Base-by-base conservation (phyloP, 2,888 invertebrate species). In the Abscondita cerata region DNA sequence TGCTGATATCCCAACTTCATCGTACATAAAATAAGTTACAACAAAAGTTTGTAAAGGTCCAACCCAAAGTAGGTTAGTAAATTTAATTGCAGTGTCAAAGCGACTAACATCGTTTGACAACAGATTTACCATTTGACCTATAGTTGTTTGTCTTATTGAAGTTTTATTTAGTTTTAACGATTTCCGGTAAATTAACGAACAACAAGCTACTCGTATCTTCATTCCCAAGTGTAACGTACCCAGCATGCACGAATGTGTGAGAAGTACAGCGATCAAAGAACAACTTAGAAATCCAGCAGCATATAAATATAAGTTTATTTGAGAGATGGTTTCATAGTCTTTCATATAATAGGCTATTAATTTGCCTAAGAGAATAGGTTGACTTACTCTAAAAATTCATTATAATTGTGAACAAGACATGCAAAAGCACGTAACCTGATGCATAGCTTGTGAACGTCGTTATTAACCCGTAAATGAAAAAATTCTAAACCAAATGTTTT, bases 81-180 rank as follows among this genome's bases (percentile, higher is more conserved):
- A 93, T 52, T 93, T 81, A 15, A 90, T 85, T 3, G 90, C 89
- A 80, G 92, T 85, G 79, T 96, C 95, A 79, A 96, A 94, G 80
- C 98, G 98, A 76, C 97, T 98, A 1, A 16, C 18, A 18, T n/a
- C n/a, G n/a, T n/a, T n/a, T n/a, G n/a, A n/a, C n/a, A n/a, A n/a
- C n/a, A n/a, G n/a, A n/a, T n/a, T 46, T 46, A 2, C 9, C n/a
- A 16, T 1, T 3, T 84, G 62, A 86, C n/a, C n/a, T n/a, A n/a
- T n/a, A n/a, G n/a, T n/a, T n/a, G n/a, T n/a, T n/a, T n/a, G n/a
- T n/a, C n/a, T n/a, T n/a, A n/a, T n/a, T n/a, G n/a, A n/a, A n/a
- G n/a, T n/a, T n/a, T n/a, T n/a, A n/a, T n/a, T n/a, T n/a, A n/a
- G n/a, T n/a, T n/a, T n/a, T n/a, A n/a, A n/a, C n/a, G n/a, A n/a